phyloP scores from a whole-genome alignment of 2,113 vertebrate species.

The Alexandromys fortis region DNA sequence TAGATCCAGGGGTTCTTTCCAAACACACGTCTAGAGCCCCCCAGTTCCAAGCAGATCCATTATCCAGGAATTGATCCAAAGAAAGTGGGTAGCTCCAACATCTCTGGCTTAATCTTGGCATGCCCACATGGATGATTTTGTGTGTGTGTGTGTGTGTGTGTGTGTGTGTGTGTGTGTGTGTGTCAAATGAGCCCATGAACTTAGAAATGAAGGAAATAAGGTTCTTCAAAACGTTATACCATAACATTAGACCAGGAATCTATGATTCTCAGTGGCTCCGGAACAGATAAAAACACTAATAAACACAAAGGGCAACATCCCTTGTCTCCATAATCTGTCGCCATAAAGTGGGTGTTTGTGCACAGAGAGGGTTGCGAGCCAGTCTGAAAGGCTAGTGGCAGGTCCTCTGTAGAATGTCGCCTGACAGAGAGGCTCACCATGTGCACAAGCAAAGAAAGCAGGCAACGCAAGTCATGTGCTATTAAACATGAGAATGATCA shows the following conservation, averaged over 20 bases:
- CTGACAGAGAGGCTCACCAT: background rate
- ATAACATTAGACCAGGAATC: background rate
- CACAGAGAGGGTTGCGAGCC: background rate
- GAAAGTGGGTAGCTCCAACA: background rate
- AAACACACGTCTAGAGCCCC: background rate
- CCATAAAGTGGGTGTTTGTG: background rate
- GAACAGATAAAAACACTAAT: background rate
- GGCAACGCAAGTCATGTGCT: background rate
- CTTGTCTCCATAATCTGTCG: background rate
- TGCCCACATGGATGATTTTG: background rate
- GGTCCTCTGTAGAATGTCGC: background rate
- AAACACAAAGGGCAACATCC: background rate
- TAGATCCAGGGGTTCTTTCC: slow-evolving; percentile 5
- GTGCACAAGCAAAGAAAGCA: background rate
- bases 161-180: background rate
- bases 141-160: background rate
- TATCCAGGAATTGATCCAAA: background rate
- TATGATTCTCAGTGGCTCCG: background rate
- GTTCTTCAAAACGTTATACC: background rate
- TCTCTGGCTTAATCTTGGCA: background rate
- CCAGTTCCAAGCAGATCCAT: background rate
- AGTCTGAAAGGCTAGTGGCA: background rate
- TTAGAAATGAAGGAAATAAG: background rate
- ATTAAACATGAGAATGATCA: background rate
- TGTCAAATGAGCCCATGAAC: background rate